Base-by-base conservation (phyloP, 2,797 vertebrate genomes). In the Phaenicophaeus curvirostris region DNA sequence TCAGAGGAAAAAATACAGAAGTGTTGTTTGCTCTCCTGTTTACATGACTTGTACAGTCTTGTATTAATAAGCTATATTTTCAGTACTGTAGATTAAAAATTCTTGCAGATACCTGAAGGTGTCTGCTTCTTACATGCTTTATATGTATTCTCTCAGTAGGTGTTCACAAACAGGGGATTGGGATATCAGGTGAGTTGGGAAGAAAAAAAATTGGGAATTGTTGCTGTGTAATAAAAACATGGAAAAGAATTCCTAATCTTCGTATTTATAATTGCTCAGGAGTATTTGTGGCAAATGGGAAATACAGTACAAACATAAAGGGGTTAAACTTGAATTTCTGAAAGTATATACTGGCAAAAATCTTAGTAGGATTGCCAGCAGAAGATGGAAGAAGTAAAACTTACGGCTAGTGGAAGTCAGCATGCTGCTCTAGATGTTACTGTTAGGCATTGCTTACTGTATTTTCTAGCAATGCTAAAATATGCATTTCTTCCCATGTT, bases 381-480 rank as follows among this genome's bases (percentile, higher is more conserved):
- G 50, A 63, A 25, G 27, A 28, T 9, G 39, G 41, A 25, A 83
- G 73, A 72, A 10, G 35, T 51, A 33, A 59, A 80, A 42, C 30
- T 68, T 81, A 23, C 18, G 11, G 42, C 5, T 57, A 37, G 28
- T n/a, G 55, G 44, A 79, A 79, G 69, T 39, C n/a, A 48, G 9
- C 39, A 7, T 80, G n/a, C 23, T 75, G 25, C 24, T 78, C 37
- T 85, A 75, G 46, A 58, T 96, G 51, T 73, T 87, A 18, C 12
- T 82, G 2, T 13, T 57, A 31, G n/a, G 4, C 37, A 33, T n/a
- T 85, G n/a, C 33, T 79, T 88, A 27, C 25, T 91, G 46, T 50
- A 5, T 83, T 68, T 91, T 76, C 55, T 62, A 31, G 18, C 90
- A 86, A 57, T 63, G 54, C 68, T 73, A 66, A 83, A 83, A 62